Base-by-base conservation (phyloP, 2,113 vertebrate genomes). In the Cichladusa arquata region DNA sequence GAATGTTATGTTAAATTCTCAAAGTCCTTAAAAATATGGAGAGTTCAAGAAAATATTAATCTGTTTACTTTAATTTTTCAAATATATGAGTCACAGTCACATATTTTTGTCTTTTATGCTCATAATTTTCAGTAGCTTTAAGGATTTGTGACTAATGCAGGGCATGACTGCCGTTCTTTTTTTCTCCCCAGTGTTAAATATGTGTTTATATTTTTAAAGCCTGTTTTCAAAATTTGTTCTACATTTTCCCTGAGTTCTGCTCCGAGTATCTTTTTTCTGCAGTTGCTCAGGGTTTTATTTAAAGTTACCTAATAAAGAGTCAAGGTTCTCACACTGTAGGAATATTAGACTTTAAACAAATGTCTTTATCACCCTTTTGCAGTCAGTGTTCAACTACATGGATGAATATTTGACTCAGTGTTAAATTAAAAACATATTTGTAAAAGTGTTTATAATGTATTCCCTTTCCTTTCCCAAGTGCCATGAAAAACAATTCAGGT, bases 361-460 rank as follows among this genome's bases (percentile, higher is more conserved):
- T 57, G 47, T 72, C 78, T 92, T 96, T 94, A 94, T 90, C 88
- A 79, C 31, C 48, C 28, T 86, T 94, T 95, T 93, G 82, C 90
- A 93, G 87, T 90, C 81, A 57, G 16, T 24, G 36, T 90, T 96
- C 76, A 60, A 73, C 93, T 71, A 88, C 86, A 86, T 11, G 58
- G 82, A 77, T 60, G 53, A 80, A 66, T 84, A 90, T 94, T 95
- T 93, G 86, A 95, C 81, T 47, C 64, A 45, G 45, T 82, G 84
- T 95, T 89, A 82, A 91, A 95, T 93, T 74, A 71, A 84, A 94
- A 81, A 88, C 81, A 54, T 69, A 93, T 86, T 95, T 97, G 76
- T 61, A 24, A 6, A 57, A 72, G 51, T 47, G 69, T 90, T 90
- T 79, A 20, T 70, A 93, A 88, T 40, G 29, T 57, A 77, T 92